Evolutionary conservation across 1,140 invertebrate genomes (phyloP).

Genomic region (Hormaphis cornu): DNA sequence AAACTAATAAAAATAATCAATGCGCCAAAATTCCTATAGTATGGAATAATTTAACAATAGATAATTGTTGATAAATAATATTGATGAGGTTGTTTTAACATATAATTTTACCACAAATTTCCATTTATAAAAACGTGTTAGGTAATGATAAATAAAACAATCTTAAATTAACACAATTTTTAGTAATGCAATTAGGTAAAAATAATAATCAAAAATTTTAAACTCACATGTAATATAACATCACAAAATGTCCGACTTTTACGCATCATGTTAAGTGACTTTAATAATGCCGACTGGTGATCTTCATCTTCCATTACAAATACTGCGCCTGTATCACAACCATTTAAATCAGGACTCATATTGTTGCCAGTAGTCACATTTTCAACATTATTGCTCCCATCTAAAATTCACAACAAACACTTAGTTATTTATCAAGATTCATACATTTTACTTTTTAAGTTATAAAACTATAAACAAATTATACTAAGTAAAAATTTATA

Average conservation of each 20-base stretch:
- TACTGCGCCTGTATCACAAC: conserved; percentile 23
- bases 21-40: not conserved
- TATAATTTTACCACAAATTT: not conserved
- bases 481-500: not conserved
- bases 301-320: conserved; percentile 47
- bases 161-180: not conserved
- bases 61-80: not conserved
- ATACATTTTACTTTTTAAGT: no score
- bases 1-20: conserved; percentile 1
- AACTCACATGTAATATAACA: conserved; percentile 62
- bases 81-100: no score
- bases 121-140: not conserved
- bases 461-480: not conserved
- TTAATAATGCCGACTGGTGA: conserved; percentile 50
- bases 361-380: not conserved
- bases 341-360: conserved; percentile 13
- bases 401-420: not conserved
- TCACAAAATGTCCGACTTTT: conserved; percentile 71
- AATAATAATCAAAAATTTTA: not conserved
- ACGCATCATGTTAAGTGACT: conserved; percentile 60
- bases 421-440: no score
- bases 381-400: not conserved
- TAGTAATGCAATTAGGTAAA: not conserved
- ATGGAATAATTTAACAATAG: not conserved
- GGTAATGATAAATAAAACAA: not conserved